A percentile compares a stretch with the other conserved stretches of the same genome.
These are phyloP conservation scores for Toxostoma redivivum DNA, from an alignment of 2,113 vertebrate species.

Conservation along the genomic window DNA sequence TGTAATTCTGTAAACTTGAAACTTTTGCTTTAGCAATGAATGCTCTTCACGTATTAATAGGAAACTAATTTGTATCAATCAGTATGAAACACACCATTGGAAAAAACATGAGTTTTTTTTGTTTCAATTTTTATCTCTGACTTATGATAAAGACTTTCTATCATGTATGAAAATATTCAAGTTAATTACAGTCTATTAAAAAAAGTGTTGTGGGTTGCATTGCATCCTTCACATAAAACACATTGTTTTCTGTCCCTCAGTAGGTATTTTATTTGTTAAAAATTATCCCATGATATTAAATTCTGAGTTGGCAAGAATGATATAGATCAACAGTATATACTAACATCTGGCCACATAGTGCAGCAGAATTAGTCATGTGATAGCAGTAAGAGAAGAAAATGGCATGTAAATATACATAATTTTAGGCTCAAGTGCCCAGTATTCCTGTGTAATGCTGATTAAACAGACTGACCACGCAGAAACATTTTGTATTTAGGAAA, in stretches of 20 bases:
- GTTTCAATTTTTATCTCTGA: not conserved
- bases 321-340: not conserved
- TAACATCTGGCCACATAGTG: slow-evolving; percentile 15
- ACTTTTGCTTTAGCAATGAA: not conserved
- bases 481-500: not conserved
- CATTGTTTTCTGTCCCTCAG: not conserved
- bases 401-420: not conserved
- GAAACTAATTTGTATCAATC: not conserved
- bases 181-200: not conserved
- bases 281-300: not conserved
- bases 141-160: not conserved
- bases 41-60: not conserved
- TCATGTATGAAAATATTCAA: not conserved
- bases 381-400: slow-evolving; percentile 19
- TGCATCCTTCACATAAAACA: not conserved
- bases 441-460: not conserved
- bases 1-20: not conserved
- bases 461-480: not conserved
- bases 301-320: not conserved
- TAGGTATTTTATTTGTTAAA: slow-evolving; percentile 11
- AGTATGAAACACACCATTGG: not conserved
- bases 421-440: slow-evolving; percentile 3
- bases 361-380: not conserved
- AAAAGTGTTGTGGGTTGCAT: not conserved
- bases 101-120: not conserved